Evolutionary conservation across 1,140 invertebrate species (phyloP).

Genomic region (Drosophila equinoxialis): DNA sequence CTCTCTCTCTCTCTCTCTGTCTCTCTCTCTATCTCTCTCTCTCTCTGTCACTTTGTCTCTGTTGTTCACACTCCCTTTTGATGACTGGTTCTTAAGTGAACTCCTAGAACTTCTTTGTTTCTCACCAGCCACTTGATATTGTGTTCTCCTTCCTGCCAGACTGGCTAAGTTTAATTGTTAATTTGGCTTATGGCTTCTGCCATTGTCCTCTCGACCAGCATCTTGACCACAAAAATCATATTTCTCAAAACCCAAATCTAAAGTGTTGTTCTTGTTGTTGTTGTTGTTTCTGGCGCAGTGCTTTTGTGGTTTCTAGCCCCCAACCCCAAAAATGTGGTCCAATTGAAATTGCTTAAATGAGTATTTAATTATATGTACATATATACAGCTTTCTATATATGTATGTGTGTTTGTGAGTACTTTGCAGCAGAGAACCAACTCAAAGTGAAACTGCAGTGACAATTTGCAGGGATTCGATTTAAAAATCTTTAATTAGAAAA

Average conservation of each 20-base stretch:
- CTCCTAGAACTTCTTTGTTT: constrained; percentile 9
- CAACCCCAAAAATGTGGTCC: constrained; percentile 44
- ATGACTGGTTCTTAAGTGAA: not conserved
- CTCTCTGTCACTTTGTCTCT: too few relatives aligned
- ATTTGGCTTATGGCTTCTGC: constrained; percentile 72
- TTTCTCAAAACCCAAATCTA: constrained; percentile 35
- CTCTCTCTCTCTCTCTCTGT: not conserved
- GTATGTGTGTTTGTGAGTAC: too few relatives aligned
- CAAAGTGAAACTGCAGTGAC: not conserved
- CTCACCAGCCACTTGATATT: constrained; percentile 16
- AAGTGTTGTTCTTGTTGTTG: constrained; percentile 31
- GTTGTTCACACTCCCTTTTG: not conserved
- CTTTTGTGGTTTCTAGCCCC: constrained; percentile 45
- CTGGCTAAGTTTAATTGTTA: constrained; percentile 72
- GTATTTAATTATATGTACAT: constrained; percentile 60
- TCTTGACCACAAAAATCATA: constrained; percentile 62
- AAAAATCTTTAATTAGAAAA: too few relatives aligned
- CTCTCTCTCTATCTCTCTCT: too few relatives aligned
- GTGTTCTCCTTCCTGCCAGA: constrained; percentile 14
- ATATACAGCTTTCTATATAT: not conserved
- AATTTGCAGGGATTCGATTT: too few relatives aligned
- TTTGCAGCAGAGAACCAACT: not conserved
- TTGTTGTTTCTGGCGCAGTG: constrained; percentile 38
- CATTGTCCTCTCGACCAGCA: constrained; percentile 43
- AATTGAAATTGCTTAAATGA: constrained; percentile 69